phyloP scores from a whole-genome alignment of 2,888 invertebrate species.

The Heliconius charithonia region DNA sequence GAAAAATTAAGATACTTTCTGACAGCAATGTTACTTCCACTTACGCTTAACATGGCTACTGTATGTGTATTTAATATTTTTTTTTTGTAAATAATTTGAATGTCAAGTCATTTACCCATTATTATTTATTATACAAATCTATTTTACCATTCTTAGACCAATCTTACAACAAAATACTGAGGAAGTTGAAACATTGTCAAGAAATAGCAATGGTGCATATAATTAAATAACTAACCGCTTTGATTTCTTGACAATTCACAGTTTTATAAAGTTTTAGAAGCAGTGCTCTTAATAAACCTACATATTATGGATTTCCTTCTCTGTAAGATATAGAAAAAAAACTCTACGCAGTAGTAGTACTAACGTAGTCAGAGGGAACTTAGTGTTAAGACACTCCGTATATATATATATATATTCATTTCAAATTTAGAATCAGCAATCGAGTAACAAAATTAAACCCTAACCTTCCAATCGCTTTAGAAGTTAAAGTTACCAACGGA shows the following conservation, averaged over 20 bases:
- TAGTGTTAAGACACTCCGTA: too few relatives aligned
- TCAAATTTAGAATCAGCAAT: neutral
- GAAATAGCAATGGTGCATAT: neutral
- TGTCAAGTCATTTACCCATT: neutral
- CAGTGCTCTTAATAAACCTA: too few relatives aligned
- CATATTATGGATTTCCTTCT: too few relatives aligned
- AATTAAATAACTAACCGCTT: neutral
- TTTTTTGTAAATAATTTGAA: neutral
- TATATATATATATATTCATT: too few relatives aligned
- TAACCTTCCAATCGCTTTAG: neutral
- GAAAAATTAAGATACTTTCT: neutral
- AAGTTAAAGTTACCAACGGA: neutral
- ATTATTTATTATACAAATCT: neutral
- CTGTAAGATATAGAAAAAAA: too few relatives aligned
- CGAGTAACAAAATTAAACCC: neutral
- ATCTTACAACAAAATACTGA: too few relatives aligned
- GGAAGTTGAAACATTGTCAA: neutral
- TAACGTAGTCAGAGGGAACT: too few relatives aligned
- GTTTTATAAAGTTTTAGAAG: too few relatives aligned
- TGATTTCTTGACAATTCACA: neutral
- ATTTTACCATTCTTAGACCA: neutral
- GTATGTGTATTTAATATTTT: neutral
- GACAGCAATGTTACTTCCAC: neutral
- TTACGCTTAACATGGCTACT: neutral
- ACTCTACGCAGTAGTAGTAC: too few relatives aligned